Conservation (phyloP, 2,888 invertebrate species). For the Metellina segmentata region DNA sequence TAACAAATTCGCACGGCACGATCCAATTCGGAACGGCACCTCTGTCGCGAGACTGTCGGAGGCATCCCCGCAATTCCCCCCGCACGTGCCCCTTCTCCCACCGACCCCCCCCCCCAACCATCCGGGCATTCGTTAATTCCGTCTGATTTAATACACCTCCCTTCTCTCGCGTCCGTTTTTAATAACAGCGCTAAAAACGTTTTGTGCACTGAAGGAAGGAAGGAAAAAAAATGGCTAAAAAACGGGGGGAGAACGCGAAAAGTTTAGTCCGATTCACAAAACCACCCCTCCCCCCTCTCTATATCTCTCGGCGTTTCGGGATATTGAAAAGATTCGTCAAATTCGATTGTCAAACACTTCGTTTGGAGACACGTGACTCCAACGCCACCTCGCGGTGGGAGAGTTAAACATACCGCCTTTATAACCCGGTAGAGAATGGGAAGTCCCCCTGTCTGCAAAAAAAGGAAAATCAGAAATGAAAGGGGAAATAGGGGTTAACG, state of each 20-base stretch:
- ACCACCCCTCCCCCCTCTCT: conserved; percentile 2
- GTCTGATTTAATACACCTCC: conserved; percentile 52
- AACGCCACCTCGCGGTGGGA: conserved; percentile 72
- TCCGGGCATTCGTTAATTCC: conserved; percentile 52
- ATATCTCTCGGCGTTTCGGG: conserved; percentile 18
- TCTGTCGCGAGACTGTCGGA: conserved; percentile 11
- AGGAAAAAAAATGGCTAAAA: conserved; percentile 22
- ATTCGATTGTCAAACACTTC: conserved; percentile 75
- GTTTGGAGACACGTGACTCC: conserved; percentile 69
- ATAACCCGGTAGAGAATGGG: conserved; percentile 20
- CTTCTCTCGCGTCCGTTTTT: conserved; percentile 35
- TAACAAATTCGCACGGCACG: neutral
- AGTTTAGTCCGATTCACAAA: conserved; percentile 32
- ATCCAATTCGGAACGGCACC: neutral
- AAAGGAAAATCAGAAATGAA: conserved; percentile 46
- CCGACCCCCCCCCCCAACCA: neutral
- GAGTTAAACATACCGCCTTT: conserved; percentile 73
- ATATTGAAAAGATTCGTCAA: conserved; percentile 76
- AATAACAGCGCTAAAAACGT: conserved; percentile 14
- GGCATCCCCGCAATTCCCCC: conserved; percentile 20
- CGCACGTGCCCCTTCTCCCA: conserved; percentile 31
- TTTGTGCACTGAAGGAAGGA: neutral
- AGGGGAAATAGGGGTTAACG: conserved; percentile 73
- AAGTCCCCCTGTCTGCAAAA: neutral
- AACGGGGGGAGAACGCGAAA: conserved; percentile 13